These are phyloP conservation scores for Halcyon senegalensis DNA, from an alignment of 2,113 vertebrate species.

Conservation along the genomic window DNA sequence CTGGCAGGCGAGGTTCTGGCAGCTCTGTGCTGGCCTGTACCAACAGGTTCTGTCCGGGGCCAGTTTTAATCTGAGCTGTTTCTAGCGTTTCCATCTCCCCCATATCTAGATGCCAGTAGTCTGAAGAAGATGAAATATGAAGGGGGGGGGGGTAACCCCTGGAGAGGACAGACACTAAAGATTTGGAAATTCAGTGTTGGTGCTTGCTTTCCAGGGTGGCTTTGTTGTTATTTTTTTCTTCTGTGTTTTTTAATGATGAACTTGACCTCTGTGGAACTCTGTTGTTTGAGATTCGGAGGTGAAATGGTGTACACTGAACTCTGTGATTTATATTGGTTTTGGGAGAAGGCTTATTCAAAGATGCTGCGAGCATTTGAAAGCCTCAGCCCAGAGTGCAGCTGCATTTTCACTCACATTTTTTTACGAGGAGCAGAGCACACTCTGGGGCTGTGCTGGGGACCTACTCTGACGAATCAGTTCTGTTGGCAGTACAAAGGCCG, in stretches of 20 bases:
- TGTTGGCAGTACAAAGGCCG: background rate
- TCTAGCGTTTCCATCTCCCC: background rate
- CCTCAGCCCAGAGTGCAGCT: background rate
- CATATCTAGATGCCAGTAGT: background rate
- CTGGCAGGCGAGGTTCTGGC: slow-evolving; percentile 8
- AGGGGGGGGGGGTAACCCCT: background rate
- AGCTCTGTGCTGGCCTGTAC: background rate
- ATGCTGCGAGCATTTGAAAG: background rate
- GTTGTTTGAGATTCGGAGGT: background rate
- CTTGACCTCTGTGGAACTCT: background rate
- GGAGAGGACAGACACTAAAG: background rate
- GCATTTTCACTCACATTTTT: background rate
- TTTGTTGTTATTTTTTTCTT: background rate
- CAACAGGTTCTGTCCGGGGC: background rate
- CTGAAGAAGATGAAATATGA: background rate
- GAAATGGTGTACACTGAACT: accelerated
- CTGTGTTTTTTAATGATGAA: background rate
- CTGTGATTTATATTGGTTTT: background rate
- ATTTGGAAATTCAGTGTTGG: background rate
- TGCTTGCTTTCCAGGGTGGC: background rate
- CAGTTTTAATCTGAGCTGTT: background rate
- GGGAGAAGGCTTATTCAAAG: background rate
- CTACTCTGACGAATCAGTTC: background rate
- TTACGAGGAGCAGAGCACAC: background rate
- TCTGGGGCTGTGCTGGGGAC: background rate